Evolutionary conservation across 2,113 vertebrate species (phyloP), one percentile per base, ranked within the genome.

Genomic region (Catharus minimus): DNA sequence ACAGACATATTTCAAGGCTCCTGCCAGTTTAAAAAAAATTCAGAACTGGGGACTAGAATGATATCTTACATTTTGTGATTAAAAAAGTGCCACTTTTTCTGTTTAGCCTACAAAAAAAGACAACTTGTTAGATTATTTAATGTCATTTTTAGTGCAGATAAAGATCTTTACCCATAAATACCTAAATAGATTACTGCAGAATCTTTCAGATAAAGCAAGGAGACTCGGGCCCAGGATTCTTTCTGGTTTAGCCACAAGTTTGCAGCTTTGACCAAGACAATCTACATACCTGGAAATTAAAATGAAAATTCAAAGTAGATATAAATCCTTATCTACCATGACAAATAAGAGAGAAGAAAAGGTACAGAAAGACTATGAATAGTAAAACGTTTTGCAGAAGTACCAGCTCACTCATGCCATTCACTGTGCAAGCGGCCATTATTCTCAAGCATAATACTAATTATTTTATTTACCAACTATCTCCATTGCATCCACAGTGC

Each of bases 391-490:
- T 84, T 76, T 87, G 14, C n/a, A 87, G 43, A 84, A 82, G 49
- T 68, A 86, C 5, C 33, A 79, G 41, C 55, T 66, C 38, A 38
- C 22, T 67, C 36, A 66, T 12, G 36, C 57, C 68, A 52, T 22
- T 87, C 47, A 30, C 41, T 44, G 27, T 38, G 24, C 1, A 5
- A 72, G 36, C 19, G 56, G 18, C 7, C 47, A 67, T 73, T 87
- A 76, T 66, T 84, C 15, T 84, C 7, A 1, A 1, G 2, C 36
- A 60, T 86, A 92, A 80, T 38, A 66, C 49, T 32, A 20, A 91
- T 90, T 67, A 89, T 87, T 89, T 77, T 66, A 77, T 89, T 92
- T 89, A 93, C 87, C 55, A 73, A 33, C 66, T 12, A 38, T 66
- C 72, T 85, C 78, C 47, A 52, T n/a, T 79, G 30, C 52, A 73